Evolutionary conservation across 2,113 vertebrate species (phyloP), one percentile per base, ranked within the genome.

Genomic region (Pseudorasbora parva): DNA sequence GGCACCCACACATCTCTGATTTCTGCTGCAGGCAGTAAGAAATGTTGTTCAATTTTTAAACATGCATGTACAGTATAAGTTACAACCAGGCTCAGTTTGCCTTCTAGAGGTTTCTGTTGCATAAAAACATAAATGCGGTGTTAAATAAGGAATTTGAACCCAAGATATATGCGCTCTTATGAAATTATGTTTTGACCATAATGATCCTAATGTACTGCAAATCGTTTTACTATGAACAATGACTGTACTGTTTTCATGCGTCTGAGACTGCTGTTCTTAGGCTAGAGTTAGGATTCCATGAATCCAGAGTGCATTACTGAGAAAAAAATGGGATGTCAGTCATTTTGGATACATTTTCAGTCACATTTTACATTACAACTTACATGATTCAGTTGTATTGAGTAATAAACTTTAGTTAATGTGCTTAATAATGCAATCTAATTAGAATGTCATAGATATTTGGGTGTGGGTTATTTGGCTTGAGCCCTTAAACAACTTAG

Each of bases 1-100:
- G 2, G 21, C 6, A 27, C 23, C 72, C 51, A 9, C 25, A 37
- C 15, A 1, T 27, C 49, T 76, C 25, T 49, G 77, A 8, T 49
- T 27, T 30, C 59, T 23, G 25, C 77, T 30, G 57, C 56, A 62
- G n/a, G 23, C 37, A 10, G 41, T 45, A 11, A 15, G 33, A 78
- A 41, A 33, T 45, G 23, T 80, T 80, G 37, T 37, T 37, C 6
- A 0, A 4, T 9, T 47, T 68, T 68, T 19, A 23, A 23, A 59
- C 75, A 15, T 47, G 2, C n/a, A 47, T 8, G 0, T 19, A n/a
- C n/a, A n/a, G n/a, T n/a, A 12, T 11, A 17, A 47, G 57, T 43
- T 21, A 64, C 59, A 68, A 45, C 78, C 60, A 66, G 41, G 43
- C 62, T 66, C n/a, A 23, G 9, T 51, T 80, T 33, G 37, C 76